phyloP scores from a whole-genome alignment of 2,113 vertebrate genomes.

The Zosterops borbonicus region DNA sequence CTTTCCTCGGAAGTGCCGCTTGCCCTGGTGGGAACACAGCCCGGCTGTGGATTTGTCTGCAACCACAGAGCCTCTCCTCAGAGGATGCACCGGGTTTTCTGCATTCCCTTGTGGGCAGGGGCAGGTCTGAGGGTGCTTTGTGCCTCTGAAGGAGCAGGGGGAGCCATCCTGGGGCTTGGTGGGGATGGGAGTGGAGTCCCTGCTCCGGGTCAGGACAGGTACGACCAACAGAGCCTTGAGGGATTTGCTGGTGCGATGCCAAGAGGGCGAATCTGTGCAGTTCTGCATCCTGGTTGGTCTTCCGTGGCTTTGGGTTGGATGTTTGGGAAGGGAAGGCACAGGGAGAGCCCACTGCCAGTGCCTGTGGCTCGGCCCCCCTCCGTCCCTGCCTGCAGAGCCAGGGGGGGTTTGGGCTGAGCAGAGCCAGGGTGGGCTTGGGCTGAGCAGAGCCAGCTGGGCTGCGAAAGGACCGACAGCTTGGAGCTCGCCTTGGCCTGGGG shows the following conservation, averaged over 20 bases:
- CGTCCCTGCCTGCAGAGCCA: not conserved
- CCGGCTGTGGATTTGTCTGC: not conserved
- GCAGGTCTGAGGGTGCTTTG: not conserved
- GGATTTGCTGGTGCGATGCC: accelerated
- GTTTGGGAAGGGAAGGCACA: not conserved
- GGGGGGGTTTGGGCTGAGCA: not conserved
- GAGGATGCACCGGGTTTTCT: not conserved
- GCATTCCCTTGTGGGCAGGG: not conserved
- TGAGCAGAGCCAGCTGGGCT: not conserved
- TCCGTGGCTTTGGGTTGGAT: not conserved
- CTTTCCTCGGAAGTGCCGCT: not conserved
- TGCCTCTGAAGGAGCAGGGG: not conserved
- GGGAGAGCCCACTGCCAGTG: not conserved
- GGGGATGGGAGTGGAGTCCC: no score
- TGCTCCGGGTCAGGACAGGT: not conserved
- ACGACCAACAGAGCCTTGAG: accelerated
- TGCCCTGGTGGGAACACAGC: accelerated
- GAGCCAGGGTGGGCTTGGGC: not conserved
- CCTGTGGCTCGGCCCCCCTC: not conserved
- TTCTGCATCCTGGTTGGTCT: not conserved
- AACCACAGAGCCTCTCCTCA: not conserved
- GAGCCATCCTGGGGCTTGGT: not conserved
- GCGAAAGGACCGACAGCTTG: not conserved
- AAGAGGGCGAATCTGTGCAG: not conserved
- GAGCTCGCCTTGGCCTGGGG: not conserved